These are phyloP conservation scores for Eudyptes chrysolophus DNA, from an alignment of 2,113 vertebrate species.

Conservation along the genomic window DNA sequence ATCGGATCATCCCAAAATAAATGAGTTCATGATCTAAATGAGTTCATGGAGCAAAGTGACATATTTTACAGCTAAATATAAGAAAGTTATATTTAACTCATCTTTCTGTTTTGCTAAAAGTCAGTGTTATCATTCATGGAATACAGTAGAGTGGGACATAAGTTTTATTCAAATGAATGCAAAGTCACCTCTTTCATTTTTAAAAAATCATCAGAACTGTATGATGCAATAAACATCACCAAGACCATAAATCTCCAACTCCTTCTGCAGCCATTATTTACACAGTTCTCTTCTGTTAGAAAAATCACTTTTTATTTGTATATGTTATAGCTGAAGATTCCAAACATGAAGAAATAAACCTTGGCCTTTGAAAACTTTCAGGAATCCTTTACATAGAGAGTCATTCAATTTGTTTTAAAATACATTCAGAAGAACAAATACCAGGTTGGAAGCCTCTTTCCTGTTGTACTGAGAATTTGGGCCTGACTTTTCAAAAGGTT, in stretches of 20 bases:
- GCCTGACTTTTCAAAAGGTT: not conserved
- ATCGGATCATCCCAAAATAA: not conserved
- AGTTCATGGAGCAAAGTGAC: not conserved
- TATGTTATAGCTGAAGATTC: not conserved
- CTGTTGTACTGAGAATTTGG: not conserved
- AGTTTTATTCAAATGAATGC: not conserved
- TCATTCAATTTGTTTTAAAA: not conserved
- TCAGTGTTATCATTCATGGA: not conserved
- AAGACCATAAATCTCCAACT: not conserved
- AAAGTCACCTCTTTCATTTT: not conserved
- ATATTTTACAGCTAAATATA: not conserved
- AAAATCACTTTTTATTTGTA: not conserved
- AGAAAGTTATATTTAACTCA: not conserved
- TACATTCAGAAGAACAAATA: not conserved
- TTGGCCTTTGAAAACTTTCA: not conserved
- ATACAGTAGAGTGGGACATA: not conserved
- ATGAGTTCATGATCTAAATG: not conserved
- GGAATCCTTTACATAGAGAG: not conserved
- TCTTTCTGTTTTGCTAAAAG: not conserved
- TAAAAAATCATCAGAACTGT: not conserved
- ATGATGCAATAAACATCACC: not conserved
- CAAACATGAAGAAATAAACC: not conserved
- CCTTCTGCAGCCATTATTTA: not conserved
- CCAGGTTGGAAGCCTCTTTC: not conserved
- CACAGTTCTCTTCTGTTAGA: not conserved